Evolutionary conservation across 2,888 invertebrate genomes (phyloP).

Genomic region (Drosophila siamana): DNA sequence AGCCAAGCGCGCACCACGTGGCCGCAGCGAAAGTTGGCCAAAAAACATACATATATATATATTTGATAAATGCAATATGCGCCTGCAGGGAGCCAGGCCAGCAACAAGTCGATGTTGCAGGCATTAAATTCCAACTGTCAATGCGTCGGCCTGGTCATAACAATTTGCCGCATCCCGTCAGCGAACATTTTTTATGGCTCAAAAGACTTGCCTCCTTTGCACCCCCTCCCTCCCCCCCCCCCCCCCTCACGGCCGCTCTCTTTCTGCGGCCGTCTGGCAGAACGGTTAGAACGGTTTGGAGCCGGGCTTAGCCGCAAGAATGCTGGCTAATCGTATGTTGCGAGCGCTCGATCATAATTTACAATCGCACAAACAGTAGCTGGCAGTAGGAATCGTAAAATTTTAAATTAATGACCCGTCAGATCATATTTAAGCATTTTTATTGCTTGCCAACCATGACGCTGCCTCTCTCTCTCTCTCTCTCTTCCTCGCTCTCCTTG

Average conservation of each 20-base stretch:
- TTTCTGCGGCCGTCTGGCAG: no score
- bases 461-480: not conserved
- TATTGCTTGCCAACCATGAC: slow-evolving; percentile 61
- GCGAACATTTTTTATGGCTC: slow-evolving; percentile 58
- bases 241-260: not conserved
- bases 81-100: not conserved
- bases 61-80: slow-evolving; percentile 21
- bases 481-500: not conserved
- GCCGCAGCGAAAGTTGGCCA: slow-evolving; percentile 44
- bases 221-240: not conserved
- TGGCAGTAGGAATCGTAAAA: slow-evolving; percentile 80
- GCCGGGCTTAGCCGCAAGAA: slow-evolving; percentile 51
- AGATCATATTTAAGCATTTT: slow-evolving; percentile 84
- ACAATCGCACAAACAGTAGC: slow-evolving; percentile 83
- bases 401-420: slow-evolving; percentile 84
- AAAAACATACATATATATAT: slow-evolving; percentile 26
- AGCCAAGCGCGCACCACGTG: slow-evolving; percentile 53
- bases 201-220: slow-evolving; percentile 37
- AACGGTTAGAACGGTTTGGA: slow-evolving; percentile 22
- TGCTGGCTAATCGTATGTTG: slow-evolving; percentile 62
- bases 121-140: slow-evolving; percentile 64
- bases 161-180: slow-evolving; percentile 63
- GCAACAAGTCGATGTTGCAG: not conserved
- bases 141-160: slow-evolving; percentile 65
- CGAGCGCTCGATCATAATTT: slow-evolving; percentile 79